These are phyloP conservation scores for Elephantulus edwardii DNA, from an alignment of 2,113 vertebrate species.

Conservation along the genomic window DNA sequence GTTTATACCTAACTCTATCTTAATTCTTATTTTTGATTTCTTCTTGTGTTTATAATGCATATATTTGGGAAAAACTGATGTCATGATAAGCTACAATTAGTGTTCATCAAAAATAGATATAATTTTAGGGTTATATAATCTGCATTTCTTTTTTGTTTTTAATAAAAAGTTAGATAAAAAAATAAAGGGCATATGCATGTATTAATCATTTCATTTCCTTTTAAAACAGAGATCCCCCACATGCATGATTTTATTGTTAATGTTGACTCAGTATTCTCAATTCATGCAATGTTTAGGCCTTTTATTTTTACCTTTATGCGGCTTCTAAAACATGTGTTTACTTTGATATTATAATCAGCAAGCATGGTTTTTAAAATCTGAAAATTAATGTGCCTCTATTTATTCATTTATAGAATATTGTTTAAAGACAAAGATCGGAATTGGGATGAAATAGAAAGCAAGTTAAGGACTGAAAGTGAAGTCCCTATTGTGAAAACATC, in stretches of 20 bases:
- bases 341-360: background rate
- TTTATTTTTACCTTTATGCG: background rate
- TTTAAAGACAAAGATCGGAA: slow-evolving; percentile 99
- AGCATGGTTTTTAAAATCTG: slow-evolving; percentile 31
- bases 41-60: background rate
- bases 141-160: slow-evolving; percentile 31
- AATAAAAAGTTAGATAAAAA: slow-evolving; percentile 4
- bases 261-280: background rate
- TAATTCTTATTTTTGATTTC: background rate
- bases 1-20: background rate
- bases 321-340: background rate
- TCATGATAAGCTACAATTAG: background rate
- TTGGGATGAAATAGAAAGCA: slow-evolving; percentile 98
- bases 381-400: slow-evolving; percentile 58
- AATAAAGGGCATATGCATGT: background rate
- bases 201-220: slow-evolving; percentile 4
- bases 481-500: slow-evolving; percentile 96
- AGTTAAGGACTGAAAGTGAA: slow-evolving; percentile 93
- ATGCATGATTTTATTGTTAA: background rate
- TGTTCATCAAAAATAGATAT: slow-evolving; percentile 39
- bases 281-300: background rate
- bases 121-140: background rate
- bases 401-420: slow-evolving; percentile 89
- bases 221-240: background rate
- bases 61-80: background rate